These are phyloP conservation scores for Aurelia sp. DNA, from an alignment of 30 jellyfish, hydroid and myxozoan species.

Conservation along the genomic window DNA sequence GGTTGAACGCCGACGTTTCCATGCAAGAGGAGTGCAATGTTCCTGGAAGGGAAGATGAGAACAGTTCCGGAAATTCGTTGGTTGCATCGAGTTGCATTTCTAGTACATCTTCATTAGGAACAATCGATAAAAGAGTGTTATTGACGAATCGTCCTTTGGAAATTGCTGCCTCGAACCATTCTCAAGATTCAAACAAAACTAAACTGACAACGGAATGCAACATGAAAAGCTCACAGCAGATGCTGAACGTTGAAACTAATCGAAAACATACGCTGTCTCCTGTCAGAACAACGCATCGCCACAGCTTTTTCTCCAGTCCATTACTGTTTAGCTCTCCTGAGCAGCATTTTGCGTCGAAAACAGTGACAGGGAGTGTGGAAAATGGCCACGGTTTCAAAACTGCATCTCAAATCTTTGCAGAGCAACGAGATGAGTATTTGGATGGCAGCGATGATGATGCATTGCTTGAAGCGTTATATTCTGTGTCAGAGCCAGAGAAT, in stretches of 20 bases:
- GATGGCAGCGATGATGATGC: slow-evolving; percentile 24
- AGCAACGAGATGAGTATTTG: neutral
- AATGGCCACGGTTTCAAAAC: neutral
- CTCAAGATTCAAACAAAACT: no score
- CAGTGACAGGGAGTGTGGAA: neutral
- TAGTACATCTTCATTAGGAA: neutral
- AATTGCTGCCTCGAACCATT: no score
- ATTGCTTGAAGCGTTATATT: neutral
- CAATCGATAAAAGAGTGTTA: neutral
- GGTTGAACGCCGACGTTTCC: neutral
- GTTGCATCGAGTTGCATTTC: neutral
- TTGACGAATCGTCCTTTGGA: neutral
- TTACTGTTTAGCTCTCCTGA: slow-evolving; percentile 18
- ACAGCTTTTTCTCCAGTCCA: slow-evolving; percentile 1
- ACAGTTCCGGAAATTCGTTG: neutral
- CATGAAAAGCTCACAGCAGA: neutral
- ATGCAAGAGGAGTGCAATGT: neutral
- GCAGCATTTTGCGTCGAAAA: neutral
- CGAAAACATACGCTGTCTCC: neutral
- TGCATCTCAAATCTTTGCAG: slow-evolving; percentile 2
- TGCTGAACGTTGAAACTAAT: no score
- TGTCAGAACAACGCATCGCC: neutral
- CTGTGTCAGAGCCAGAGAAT: neutral
- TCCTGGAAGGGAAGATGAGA: neutral
- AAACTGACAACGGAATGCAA: neutral